A percentile compares a stretch with the other conserved stretches of the same genome.
phyloP scores from a whole-genome alignment of 2,797 vertebrate genomes.

The Diplodus sargus region DNA sequence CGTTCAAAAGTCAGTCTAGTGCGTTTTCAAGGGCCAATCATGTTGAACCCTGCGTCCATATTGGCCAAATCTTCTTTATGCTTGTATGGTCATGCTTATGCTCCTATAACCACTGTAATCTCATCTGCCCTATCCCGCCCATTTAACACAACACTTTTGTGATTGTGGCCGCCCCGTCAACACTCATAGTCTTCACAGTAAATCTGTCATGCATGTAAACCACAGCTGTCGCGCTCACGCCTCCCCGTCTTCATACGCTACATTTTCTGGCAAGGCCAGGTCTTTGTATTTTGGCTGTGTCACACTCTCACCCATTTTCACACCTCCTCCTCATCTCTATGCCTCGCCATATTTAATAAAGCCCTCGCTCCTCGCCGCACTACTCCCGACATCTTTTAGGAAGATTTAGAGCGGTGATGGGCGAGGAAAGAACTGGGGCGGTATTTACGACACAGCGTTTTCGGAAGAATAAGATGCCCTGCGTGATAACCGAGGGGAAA shows the following conservation, averaged over 20 bases:
- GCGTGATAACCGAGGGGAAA: constrained; percentile 22
- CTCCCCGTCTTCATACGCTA: constrained; percentile 41
- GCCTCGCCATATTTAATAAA: constrained; percentile 63
- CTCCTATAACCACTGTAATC: constrained; percentile 33
- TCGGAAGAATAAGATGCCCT: constrained; percentile 23
- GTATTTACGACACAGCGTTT: constrained; percentile 6
- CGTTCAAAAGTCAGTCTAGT: background rate
- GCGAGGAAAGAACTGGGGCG: background rate
- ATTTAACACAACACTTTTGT: constrained; percentile 51
- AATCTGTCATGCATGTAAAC: constrained; percentile 64
- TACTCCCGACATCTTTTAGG: constrained; percentile 31
- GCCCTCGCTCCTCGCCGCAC: constrained; percentile 10
- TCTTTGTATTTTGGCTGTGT: constrained; percentile 53
- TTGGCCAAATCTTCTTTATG: constrained; percentile 26
- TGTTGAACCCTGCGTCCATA: constrained; percentile 9
- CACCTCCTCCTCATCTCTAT: constrained; percentile 54
- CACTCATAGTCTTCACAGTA: constrained; percentile 42
- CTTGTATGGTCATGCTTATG: constrained; percentile 13
- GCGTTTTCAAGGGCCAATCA: constrained; percentile 12
- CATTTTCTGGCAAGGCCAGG: constrained; percentile 36
- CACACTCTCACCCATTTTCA: constrained; percentile 47
- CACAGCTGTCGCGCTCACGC: constrained; percentile 53
- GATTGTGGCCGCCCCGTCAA: constrained; percentile 26
- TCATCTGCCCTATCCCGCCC: constrained; percentile 31
- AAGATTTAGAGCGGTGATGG: background rate